Percentiles rank a stretch among this genome's conserved stretches.
Conservation (phyloP, 2,113 vertebrate genomes). For the Xiphias gladius region DNA sequence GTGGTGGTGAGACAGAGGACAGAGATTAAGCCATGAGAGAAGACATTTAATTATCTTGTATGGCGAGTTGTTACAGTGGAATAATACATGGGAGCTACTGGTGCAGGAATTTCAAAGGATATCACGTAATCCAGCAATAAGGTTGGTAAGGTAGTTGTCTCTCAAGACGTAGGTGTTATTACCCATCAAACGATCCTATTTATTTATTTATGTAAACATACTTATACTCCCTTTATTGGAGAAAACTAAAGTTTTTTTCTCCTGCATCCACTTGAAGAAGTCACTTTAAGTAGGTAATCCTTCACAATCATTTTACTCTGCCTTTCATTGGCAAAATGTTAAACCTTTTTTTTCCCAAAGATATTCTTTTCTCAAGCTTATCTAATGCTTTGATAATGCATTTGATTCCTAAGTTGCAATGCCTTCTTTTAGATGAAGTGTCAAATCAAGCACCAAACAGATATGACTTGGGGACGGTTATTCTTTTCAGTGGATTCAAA, state of each 20-base stretch:
- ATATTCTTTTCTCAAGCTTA: background rate
- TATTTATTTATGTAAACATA: background rate
- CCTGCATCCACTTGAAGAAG: background rate
- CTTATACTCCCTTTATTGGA: background rate
- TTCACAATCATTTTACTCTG: background rate
- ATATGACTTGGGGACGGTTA: background rate
- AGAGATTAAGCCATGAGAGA: constrained; percentile 47
- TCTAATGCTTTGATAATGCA: background rate
- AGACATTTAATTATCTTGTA: constrained; percentile 60
- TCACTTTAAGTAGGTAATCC: background rate
- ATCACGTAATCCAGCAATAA: constrained; percentile 22
- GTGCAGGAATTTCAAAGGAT: constrained; percentile 26
- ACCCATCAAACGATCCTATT: background rate
- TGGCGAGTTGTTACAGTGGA: constrained; percentile 37
- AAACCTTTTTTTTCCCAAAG: no score
- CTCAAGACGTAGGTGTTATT: background rate
- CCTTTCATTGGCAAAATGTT: background rate
- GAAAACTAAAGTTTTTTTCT: background rate
- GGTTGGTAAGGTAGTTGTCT: constrained; percentile 30
- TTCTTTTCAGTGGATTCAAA: constrained; percentile 10
- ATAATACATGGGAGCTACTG: constrained; percentile 22
- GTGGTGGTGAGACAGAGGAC: constrained; percentile 39
- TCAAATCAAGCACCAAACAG: constrained; percentile 9
- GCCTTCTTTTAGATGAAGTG: background rate
- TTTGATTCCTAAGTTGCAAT: constrained; percentile 1